Base-by-base conservation (phyloP, 2,888 invertebrate species). In the Mycalesis mineus region DNA sequence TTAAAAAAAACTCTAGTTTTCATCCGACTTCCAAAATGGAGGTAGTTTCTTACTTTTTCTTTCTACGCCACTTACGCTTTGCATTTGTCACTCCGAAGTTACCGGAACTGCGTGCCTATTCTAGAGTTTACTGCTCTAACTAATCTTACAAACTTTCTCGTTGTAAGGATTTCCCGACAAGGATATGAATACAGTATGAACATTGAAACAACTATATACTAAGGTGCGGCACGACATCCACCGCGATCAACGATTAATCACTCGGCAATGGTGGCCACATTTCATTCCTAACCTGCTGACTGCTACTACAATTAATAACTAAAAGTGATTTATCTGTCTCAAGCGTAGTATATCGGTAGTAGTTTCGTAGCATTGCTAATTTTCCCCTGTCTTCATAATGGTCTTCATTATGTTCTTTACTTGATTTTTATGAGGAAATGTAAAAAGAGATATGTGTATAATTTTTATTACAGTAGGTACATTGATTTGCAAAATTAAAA, bases 201-300 rank as follows among this genome's bases (percentile, higher is more conserved):
- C 9, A 15, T 33, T 9, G 15, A 33, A 31, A 31, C 14, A 13
- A 15, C 42, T 22, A 41, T 8, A 17, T 15, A 41, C 2, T 28
- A 45, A 57, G 50, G 65, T 44, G 62, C 53, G 62, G 60, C 44
- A 63, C 62, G 72, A 68, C 68, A 68, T 62, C 74, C 71, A 75
- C 74, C 76, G 72, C 80, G 78, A 79, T 80, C 77, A 75, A 76
- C 77, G 77, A 82, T 82, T 82, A 82, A 82, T 80, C 80, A 78
- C 77, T 67, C 64, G 65, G 62, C 62, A 66, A 64, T 68, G 59
- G 65, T 68, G 70, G 73, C 74, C 73, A 67, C 70, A 68, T 61
- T 66, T 65, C 64, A 65, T 68, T 60, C 65, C 72, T 53, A 50
- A 53, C 45, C 60, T 55, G 50, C 62, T 50, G 55, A 58, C 58